Percentiles rank a stretch among this genome's conserved stretches.
Evolutionary conservation across 2,888 invertebrate genomes (phyloP).

Genomic region (Limnephilus auricula): DNA sequence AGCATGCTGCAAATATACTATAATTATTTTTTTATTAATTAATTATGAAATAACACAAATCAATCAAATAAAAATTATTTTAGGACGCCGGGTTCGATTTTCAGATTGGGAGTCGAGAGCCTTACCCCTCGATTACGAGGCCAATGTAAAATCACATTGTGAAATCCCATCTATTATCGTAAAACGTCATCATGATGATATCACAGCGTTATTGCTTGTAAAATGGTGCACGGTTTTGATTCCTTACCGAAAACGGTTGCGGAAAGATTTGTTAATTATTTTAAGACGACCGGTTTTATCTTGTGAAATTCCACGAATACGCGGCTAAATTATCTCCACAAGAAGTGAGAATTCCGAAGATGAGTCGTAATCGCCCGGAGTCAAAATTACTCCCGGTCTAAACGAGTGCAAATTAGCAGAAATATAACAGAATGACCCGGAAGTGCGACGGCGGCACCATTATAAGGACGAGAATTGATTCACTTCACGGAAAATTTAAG

Average conservation of each 20-base stretch:
- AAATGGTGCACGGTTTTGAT: background rate
- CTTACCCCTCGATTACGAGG: too few species aligned
- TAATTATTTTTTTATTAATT: too few species aligned
- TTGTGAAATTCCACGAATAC: background rate
- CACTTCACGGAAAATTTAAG: background rate
- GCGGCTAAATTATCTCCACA: background rate
- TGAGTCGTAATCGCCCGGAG: background rate
- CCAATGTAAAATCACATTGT: too few species aligned
- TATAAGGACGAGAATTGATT: background rate
- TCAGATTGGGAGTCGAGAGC: too few species aligned
- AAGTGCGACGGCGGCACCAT: background rate
- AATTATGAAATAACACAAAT: too few species aligned
- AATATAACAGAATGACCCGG: background rate
- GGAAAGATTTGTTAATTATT: background rate
- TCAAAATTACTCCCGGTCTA: background rate
- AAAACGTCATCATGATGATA: background rate
- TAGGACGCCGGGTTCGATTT: too few species aligned
- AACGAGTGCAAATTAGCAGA: slow-evolving; percentile 8
- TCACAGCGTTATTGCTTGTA: background rate
- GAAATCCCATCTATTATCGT: background rate
- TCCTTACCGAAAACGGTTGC: background rate
- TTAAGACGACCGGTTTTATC: background rate
- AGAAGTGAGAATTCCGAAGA: background rate
- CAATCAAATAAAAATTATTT: too few species aligned
- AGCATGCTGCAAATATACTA: too few species aligned